A percentile compares a stretch with the other conserved stretches of the same genome.
Conservation (phyloP, 2,113 vertebrate species). For the Carassius gibelio region DNA sequence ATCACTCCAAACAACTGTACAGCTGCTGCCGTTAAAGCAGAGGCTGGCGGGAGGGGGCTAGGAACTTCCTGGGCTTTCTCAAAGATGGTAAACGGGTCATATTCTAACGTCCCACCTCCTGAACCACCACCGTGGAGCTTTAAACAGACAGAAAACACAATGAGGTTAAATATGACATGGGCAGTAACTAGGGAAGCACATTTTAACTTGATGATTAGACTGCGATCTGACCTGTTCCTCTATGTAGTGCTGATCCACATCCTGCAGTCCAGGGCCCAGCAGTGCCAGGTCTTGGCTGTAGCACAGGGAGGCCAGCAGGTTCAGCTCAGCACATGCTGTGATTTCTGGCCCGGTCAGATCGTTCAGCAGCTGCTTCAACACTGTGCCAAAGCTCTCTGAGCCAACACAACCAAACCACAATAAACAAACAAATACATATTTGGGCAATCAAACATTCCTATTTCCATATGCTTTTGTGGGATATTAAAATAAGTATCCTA, state of each 20-base stretch:
- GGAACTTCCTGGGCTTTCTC: conserved; percentile 76
- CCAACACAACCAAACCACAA: conserved; percentile 12
- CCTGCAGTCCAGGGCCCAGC: conserved; percentile 78
- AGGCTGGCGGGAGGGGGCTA: conserved; percentile 78
- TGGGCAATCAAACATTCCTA: background rate
- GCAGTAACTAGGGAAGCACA: background rate
- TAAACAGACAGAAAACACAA: conserved; percentile 32
- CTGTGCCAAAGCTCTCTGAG: conserved; percentile 79
- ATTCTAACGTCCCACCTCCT: conserved; percentile 84
- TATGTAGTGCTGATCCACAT: conserved; percentile 83
- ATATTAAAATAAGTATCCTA: background rate
- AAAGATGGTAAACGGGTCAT: conserved; percentile 85
- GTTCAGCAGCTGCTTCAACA: conserved; percentile 85
- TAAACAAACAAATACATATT: background rate
- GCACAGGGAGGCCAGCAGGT: conserved; percentile 85
- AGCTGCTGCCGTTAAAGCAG: conserved; percentile 78
- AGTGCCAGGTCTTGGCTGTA: conserved; percentile 82
- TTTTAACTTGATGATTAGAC: conserved; percentile 4
- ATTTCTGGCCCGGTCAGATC: conserved; percentile 83
- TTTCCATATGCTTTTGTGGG: background rate
- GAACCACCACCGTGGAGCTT: conserved; percentile 80
- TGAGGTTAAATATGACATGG: background rate
- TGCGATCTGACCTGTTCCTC: conserved; percentile 84
- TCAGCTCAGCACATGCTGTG: conserved; percentile 76
- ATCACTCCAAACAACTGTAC: conserved; percentile 84